These are phyloP conservation scores for Setophaga coronata DNA, from an alignment of 2,113 vertebrate species.

Conservation along the genomic window DNA sequence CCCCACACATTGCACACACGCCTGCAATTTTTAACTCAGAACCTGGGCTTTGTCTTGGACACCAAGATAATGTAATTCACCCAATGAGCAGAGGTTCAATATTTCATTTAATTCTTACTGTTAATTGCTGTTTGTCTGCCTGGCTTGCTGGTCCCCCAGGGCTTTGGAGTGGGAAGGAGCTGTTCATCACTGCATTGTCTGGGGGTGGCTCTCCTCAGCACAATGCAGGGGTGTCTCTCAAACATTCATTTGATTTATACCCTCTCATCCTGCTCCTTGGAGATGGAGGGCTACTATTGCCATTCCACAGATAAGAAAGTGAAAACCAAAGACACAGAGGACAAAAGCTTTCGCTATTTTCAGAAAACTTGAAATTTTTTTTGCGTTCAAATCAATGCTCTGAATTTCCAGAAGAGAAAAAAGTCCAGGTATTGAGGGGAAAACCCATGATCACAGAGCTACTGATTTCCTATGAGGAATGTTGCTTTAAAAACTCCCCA, in stretches of 20 bases:
- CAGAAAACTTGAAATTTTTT: neutral
- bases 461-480: neutral
- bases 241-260: neutral
- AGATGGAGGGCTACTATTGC: neutral
- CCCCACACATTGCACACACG: neutral
- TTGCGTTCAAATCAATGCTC: neutral
- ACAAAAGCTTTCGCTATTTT: neutral
- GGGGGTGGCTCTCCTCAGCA: neutral
- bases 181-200: neutral
- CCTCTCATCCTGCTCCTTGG: neutral
- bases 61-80: neutral
- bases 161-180: neutral
- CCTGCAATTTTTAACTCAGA: neutral
- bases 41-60: neutral
- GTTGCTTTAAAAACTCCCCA: neutral
- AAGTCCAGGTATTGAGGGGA: neutral
- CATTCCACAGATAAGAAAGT: neutral
- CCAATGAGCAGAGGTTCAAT: neutral
- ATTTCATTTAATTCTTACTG: conserved; percentile 10
- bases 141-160: neutral
- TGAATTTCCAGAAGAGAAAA: neutral
- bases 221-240: neutral
- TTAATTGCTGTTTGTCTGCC: neutral
- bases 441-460: neutral
- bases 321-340: neutral